Evolutionary conservation across 2,797 vertebrate genomes (phyloP).

Genomic region (Peromyscus melanophrys): DNA sequence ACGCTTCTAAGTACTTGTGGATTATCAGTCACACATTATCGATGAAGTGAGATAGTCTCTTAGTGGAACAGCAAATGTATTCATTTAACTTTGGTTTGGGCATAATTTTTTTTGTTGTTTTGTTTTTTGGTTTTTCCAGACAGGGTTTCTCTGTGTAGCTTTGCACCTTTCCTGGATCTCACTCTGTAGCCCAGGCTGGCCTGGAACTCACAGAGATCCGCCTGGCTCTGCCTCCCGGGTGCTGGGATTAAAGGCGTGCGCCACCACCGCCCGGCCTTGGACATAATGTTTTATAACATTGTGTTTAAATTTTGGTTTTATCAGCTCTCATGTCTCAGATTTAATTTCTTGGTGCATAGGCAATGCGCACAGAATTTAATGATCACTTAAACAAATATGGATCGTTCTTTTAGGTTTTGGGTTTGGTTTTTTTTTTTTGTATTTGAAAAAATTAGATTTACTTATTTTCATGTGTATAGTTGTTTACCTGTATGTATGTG

Average conservation of each 20-base stretch:
- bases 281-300: background rate
- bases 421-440: background rate
- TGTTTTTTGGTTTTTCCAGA: too few species aligned
- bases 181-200: too few species aligned
- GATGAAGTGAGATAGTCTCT: constrained; percentile 33
- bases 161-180: too few species aligned
- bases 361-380: background rate
- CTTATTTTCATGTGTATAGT: background rate
- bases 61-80: background rate
- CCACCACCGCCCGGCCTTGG: too few species aligned
- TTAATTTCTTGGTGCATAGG: constrained; percentile 4
- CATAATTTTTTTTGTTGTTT: too few species aligned
- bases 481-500: background rate
- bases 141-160: too few species aligned
- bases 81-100: background rate
- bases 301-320: background rate
- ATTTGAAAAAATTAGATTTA: background rate
- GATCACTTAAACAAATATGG: constrained; percentile 7
- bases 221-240: too few species aligned
- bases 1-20: background rate
- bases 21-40: background rate
- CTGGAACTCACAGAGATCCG: too few species aligned
- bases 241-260: too few species aligned
- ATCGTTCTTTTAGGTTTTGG: background rate
- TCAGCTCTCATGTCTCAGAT: background rate